These are phyloP conservation scores for Gonocerus acuteangulatus DNA, from an alignment of 2,888 invertebrate genomes.

Conservation along the genomic window DNA sequence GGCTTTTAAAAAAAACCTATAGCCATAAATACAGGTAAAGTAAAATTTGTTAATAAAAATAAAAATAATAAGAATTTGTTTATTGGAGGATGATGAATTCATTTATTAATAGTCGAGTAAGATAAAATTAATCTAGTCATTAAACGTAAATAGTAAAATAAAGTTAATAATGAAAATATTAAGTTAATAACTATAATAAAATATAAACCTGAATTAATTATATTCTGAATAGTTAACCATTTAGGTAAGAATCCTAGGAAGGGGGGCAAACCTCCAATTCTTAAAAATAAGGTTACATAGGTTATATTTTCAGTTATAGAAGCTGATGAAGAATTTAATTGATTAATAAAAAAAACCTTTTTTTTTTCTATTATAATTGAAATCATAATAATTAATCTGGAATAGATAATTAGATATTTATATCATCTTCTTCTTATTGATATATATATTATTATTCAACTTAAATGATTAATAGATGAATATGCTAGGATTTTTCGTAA, in stretches of 20 bases:
- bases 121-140: conserved; percentile 40
- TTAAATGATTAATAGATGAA: conserved; percentile 58
- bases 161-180: conserved; percentile 49
- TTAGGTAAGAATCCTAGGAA: conserved; percentile 41
- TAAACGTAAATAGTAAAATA: conserved; percentile 53
- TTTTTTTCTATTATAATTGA: neutral
- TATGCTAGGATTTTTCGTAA: conserved; percentile 54
- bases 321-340: neutral
- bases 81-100: neutral
- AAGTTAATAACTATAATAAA: conserved; percentile 47
- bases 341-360: conserved; percentile 3
- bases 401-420: conserved; percentile 2
- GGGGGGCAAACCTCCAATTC: conserved; percentile 14
- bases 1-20: conserved; percentile 10
- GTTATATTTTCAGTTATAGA: neutral
- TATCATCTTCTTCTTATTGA: conserved; percentile 44
- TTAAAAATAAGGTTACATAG: neutral
- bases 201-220: conserved; percentile 46
- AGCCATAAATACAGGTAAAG: conserved; percentile 38
- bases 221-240: conserved; percentile 52
- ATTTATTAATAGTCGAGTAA: neutral
- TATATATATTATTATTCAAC: conserved; percentile 50
- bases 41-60: conserved; percentile 43
- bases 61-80: neutral
- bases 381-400: neutral